phyloP scores from a whole-genome alignment of 1,140 invertebrate species.

The Hycleus cichorii region DNA sequence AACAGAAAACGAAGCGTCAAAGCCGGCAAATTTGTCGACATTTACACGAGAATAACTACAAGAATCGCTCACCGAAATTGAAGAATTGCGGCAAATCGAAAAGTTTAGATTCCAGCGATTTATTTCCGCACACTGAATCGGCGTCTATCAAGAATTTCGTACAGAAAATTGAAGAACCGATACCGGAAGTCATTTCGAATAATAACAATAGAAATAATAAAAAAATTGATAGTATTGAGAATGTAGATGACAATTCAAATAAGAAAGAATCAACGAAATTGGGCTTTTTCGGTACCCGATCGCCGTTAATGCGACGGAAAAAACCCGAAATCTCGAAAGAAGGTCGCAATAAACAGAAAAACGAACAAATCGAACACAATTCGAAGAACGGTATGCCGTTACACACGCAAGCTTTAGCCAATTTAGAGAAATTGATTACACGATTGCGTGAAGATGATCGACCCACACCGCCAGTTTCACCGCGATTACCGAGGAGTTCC shows the following conservation, averaged over 20 bases:
- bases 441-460: constrained; percentile 46
- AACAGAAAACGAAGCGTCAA: constrained; percentile 47
- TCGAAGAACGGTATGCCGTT: constrained; percentile 38
- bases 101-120: constrained; percentile 74
- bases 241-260: constrained; percentile 8
- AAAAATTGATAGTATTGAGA: background rate
- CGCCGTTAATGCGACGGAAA: constrained; percentile 37
- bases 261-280: constrained; percentile 34
- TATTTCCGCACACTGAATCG: constrained; percentile 41
- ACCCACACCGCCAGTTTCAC: constrained; percentile 47
- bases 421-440: constrained; percentile 49
- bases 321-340: constrained; percentile 31
- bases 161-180: background rate
- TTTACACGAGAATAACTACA: constrained; percentile 21
- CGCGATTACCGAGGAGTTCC: constrained; percentile 60
- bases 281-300: constrained; percentile 39
- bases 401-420: constrained; percentile 48
- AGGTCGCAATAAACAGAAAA: constrained; percentile 24
- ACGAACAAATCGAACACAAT: constrained; percentile 4
- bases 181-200: background rate
- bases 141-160: no score
- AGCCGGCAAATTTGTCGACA: constrained; percentile 28
- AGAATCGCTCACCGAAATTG: constrained; percentile 48
- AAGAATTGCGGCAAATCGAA: constrained; percentile 73
- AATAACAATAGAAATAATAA: background rate